These are phyloP conservation scores for Euplexia lucipara DNA, from an alignment of 2,888 invertebrate genomes.

Conservation along the genomic window DNA sequence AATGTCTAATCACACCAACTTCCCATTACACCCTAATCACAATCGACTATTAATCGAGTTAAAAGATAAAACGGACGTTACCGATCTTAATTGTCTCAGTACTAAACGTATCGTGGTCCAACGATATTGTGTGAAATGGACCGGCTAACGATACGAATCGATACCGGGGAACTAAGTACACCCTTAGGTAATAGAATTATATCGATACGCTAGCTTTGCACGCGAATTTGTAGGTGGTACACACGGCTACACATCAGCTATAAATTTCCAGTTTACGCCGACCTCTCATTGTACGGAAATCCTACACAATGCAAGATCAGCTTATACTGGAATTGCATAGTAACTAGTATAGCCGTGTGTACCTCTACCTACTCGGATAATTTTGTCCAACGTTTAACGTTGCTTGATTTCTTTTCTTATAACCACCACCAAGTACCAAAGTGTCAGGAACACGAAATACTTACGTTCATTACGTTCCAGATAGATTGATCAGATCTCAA, in stretches of 20 bases:
- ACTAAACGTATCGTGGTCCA: constrained; percentile 39
- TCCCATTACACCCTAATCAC: neutral
- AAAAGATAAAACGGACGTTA: constrained; percentile 23
- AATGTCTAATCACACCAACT: neutral
- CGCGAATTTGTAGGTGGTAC: constrained; percentile 8
- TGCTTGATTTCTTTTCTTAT: neutral
- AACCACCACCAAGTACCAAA: too few relatives aligned
- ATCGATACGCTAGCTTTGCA: constrained; percentile 20
- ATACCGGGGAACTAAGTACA: constrained; percentile 37
- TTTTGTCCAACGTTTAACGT: constrained; percentile 1
- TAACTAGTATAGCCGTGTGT: too few relatives aligned
- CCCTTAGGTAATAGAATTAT: constrained; percentile 36
- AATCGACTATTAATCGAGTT: constrained; percentile 32
- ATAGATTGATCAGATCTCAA: too few relatives aligned
- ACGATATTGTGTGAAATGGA: constrained; percentile 48
- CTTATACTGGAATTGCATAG: too few relatives aligned
- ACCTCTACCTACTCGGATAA: too few relatives aligned
- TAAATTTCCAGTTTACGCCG: too few relatives aligned
- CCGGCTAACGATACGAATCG: constrained; percentile 45
- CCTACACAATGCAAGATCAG: too few relatives aligned
- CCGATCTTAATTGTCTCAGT: constrained; percentile 42
- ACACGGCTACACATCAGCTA: too few relatives aligned
- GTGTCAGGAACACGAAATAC: neutral
- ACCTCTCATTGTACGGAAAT: too few relatives aligned
- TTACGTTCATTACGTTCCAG: neutral